phyloP scores from a whole-genome alignment of 2,113 vertebrate species.

The Diphyllodes magnificus region DNA sequence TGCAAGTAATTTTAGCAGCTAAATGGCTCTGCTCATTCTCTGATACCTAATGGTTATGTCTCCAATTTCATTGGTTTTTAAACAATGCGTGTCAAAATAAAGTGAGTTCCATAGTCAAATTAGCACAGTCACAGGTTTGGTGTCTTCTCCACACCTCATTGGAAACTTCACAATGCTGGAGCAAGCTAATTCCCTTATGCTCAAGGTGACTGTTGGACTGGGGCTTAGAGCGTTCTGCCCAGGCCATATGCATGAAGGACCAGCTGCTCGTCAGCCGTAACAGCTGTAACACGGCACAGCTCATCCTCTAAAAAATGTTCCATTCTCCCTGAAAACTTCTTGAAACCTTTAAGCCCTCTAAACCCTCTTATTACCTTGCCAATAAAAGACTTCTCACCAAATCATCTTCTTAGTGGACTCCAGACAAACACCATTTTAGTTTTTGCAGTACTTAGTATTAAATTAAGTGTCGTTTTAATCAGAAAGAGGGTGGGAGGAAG shows the following conservation, averaged over 20 bases:
- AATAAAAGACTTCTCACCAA: background rate
- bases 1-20: slow-evolving; percentile 19
- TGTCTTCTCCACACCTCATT: background rate
- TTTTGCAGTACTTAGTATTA: background rate
- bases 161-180: background rate
- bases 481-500: background rate
- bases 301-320: background rate
- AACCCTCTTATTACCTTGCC: background rate
- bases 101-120: background rate
- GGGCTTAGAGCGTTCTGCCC: background rate
- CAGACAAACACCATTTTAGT: background rate
- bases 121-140: background rate
- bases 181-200: background rate
- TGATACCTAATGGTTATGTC: background rate
- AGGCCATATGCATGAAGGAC: background rate
- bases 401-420: background rate
- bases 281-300: background rate
- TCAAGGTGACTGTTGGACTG: background rate
- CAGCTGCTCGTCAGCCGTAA: background rate
- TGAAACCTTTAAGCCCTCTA: background rate
- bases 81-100: background rate
- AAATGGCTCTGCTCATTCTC: background rate
- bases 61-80: slow-evolving; percentile 33
- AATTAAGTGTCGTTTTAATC: background rate
- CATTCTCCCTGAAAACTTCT: background rate